These are phyloP conservation scores for Belonocnema kinseyi DNA, from an alignment of 1,140 invertebrate species.

Conservation along the genomic window DNA sequence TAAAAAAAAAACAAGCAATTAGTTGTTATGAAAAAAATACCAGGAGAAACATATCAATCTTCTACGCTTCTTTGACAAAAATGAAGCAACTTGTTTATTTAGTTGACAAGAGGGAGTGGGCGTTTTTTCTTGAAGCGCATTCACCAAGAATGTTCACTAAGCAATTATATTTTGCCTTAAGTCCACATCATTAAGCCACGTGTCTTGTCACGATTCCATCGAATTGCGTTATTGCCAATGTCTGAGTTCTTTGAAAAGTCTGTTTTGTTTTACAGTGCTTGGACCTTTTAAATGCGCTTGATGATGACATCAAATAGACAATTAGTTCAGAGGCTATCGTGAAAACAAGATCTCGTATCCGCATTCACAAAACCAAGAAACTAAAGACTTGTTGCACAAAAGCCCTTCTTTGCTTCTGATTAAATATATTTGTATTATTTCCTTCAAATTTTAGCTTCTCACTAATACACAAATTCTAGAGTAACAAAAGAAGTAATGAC, in stretches of 20 bases:
- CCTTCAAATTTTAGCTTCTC: too few species aligned
- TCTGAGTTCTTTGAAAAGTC: not conserved
- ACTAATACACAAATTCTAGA: too few species aligned
- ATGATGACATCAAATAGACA: not conserved
- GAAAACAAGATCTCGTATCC: not conserved
- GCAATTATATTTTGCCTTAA: too few species aligned
- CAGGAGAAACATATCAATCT: not conserved
- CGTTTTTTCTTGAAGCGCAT: not conserved
- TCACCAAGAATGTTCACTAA: not conserved
- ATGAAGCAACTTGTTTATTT: too few species aligned
- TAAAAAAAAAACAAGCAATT: slow-evolving; percentile 61
- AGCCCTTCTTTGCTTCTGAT: not conserved
- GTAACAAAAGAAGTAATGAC: too few species aligned
- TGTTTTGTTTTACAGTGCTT: not conserved
- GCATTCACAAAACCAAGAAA: not conserved
- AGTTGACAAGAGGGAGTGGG: too few species aligned
- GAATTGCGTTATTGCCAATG: slow-evolving; percentile 7
- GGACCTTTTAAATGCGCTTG: slow-evolving; percentile 7
- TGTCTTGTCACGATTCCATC: not conserved
- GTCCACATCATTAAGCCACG: too few species aligned
- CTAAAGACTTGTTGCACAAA: not conserved
- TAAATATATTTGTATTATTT: not conserved
- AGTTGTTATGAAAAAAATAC: not conserved
- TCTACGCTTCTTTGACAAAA: too few species aligned
- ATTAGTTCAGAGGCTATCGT: slow-evolving; percentile 8